Evolutionary conservation across 2,113 vertebrate species (phyloP).

Genomic region (Elephantulus edwardii): DNA sequence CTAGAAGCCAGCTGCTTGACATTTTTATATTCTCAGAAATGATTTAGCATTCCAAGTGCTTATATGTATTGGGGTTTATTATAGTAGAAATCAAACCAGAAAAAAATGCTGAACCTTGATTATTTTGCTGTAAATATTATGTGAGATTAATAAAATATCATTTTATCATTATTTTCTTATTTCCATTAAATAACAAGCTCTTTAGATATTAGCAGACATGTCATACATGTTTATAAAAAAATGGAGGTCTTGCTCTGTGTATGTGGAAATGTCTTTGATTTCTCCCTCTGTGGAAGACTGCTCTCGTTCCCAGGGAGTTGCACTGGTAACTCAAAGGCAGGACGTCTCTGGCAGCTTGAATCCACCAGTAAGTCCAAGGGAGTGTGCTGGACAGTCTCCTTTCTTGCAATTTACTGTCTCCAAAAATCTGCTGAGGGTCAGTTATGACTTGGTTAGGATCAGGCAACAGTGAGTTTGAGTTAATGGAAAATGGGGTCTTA

Average conservation of each 20-base stretch:
- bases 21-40: background rate
- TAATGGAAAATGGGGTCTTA: background rate
- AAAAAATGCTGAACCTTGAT: background rate
- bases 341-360: too few species aligned
- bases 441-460: too few species aligned
- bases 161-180: background rate
- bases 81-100: background rate
- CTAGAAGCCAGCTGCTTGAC: background rate
- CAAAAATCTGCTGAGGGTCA: too few species aligned
- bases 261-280: background rate
- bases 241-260: background rate
- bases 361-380: too few species aligned
- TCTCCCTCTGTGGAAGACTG: background rate
- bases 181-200: background rate
- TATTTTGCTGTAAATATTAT: background rate
- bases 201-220: background rate
- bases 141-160: background rate
- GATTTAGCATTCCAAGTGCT: background rate
- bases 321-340: too few species aligned
- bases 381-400: too few species aligned
- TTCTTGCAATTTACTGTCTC: too few species aligned
- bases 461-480: too few species aligned
- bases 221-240: constrained; percentile 2
- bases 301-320: too few species aligned
- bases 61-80: background rate